These are phyloP conservation scores for Sceloporus tristichus DNA, from an alignment of 2,113 vertebrate genomes.

Conservation along the genomic window DNA sequence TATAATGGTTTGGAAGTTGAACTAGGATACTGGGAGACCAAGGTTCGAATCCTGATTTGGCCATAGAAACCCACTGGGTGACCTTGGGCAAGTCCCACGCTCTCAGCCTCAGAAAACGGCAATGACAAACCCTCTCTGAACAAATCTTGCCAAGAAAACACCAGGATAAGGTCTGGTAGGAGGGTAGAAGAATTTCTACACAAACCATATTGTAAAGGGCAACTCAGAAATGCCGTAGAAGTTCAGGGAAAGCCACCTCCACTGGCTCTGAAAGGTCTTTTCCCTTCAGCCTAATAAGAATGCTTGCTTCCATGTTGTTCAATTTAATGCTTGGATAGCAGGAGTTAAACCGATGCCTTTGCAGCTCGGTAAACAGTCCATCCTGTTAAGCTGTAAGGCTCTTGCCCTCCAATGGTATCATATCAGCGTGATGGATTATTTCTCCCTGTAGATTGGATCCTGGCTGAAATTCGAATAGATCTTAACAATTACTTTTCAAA, in stretches of 20 bases:
- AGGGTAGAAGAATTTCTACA: constrained; percentile 24
- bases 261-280: background rate
- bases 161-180: no score
- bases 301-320: constrained; percentile 57
- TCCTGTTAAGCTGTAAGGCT: constrained; percentile 58
- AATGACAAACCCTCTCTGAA: no score
- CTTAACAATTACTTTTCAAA: constrained; percentile 42
- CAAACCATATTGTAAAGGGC: background rate
- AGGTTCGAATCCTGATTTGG: no score
- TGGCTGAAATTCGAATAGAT: constrained; percentile 61
- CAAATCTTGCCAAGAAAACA: no score
- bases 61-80: no score
- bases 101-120: no score
- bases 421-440: constrained; percentile 69
- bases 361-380: constrained; percentile 55
- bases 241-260: constrained; percentile 46
- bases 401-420: constrained; percentile 60
- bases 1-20: no score
- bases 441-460: constrained; percentile 59
- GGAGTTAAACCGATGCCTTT: constrained; percentile 66
- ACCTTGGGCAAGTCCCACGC: no score
- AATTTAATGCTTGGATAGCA: constrained; percentile 63
- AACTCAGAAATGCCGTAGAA: constrained; percentile 40
- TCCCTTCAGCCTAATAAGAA: constrained; percentile 24
- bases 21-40: no score